Evolutionary conservation across 1,140 invertebrate genomes (phyloP), one percentile per base, ranked within the genome.

Genomic region (Acromyrmex echinatior): DNA sequence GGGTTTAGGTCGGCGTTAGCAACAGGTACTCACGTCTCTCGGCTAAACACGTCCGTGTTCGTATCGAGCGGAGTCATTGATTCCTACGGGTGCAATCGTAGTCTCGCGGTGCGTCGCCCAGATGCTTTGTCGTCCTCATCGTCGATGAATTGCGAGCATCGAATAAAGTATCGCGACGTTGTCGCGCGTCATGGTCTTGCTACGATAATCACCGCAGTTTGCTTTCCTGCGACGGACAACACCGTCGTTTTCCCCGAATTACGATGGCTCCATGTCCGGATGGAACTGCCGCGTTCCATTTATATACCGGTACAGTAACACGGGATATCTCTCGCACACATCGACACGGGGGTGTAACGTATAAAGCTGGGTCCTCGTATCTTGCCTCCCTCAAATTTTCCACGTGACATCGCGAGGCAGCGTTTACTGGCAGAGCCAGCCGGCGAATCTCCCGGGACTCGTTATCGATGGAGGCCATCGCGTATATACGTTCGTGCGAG

Each of bases 1-100:
- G 80, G 88, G 84, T 74, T 63, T 53, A 85, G 87, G 56, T 73
- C 73, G 78, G 74, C 82, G 63, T 73, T 85, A 90, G 89, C 89
- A 90, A 90, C 89, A 90, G 89, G 89, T 90, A 87, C 85, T 71
- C 66, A 60, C 87, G 66, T 73, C 88, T 78, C 84, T 66, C 78
- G 81, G 65, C 86, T 86, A 87, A 79, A 84, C 68, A 63, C 80
- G 39, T 28, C 12, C 39, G 78, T 35, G 25, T 58, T 74, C 58
- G 88, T 68, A 81, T 87, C 76, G 84, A 87, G 88, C 88, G 77
- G 77, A 73, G 63, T 87, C 87, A 88, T 89, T 18, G 80, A 90
- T 66, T 74, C 45, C 71, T 82, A 60, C 70, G 70, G 25, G 35
- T n/a, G 10, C 77, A n/a, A 66, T 78, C 76, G 35, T 39, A 51